phyloP scores from a whole-genome alignment of 2,113 vertebrate species.

The Ophiodon elongatus region DNA sequence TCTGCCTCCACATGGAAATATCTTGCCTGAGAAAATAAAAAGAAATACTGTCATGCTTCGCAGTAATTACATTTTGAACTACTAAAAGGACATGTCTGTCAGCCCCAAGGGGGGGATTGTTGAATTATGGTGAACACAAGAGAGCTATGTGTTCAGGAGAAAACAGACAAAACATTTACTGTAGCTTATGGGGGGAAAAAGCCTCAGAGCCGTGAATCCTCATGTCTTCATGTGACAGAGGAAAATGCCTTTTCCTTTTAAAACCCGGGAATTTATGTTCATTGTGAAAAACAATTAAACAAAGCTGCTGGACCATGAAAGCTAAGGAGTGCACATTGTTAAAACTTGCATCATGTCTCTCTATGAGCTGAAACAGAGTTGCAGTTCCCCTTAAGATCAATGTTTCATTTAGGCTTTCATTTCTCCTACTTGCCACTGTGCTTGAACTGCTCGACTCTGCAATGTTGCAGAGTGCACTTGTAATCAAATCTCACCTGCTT shows the following conservation, averaged over 20 bases:
- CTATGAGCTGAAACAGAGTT: constrained; percentile 23
- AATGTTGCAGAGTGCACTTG: constrained; percentile 29
- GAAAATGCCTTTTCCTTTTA: neutral
- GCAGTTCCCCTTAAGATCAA: constrained; percentile 37
- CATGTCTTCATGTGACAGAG: constrained; percentile 30
- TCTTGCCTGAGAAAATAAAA: neutral
- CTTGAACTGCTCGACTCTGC: constrained; percentile 14
- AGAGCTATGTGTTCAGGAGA: constrained; percentile 49
- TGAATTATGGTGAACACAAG: constrained; percentile 59
- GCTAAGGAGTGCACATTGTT: constrained; percentile 37
- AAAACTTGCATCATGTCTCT: constrained; percentile 28
- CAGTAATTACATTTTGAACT: constrained; percentile 33
- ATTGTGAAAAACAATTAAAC: constrained; percentile 69
- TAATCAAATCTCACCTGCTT: constrained; percentile 46
- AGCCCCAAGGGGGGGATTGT: constrained; percentile 39
- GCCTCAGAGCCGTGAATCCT: constrained; percentile 35
- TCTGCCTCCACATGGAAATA: constrained; percentile 21
- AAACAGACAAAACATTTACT: constrained; percentile 60
- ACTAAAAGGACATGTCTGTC: constrained; percentile 22
- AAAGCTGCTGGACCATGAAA: constrained; percentile 29
- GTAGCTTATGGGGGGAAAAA: constrained; percentile 18
- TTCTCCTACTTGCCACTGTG: constrained; percentile 8
- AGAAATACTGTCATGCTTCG: neutral
- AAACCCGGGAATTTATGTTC: constrained; percentile 41
- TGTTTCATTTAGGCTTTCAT: constrained; percentile 46